Evolutionary conservation across 2,797 vertebrate genomes (phyloP), one percentile per base, ranked within the genome.

Genomic region (Agapornis canus): DNA sequence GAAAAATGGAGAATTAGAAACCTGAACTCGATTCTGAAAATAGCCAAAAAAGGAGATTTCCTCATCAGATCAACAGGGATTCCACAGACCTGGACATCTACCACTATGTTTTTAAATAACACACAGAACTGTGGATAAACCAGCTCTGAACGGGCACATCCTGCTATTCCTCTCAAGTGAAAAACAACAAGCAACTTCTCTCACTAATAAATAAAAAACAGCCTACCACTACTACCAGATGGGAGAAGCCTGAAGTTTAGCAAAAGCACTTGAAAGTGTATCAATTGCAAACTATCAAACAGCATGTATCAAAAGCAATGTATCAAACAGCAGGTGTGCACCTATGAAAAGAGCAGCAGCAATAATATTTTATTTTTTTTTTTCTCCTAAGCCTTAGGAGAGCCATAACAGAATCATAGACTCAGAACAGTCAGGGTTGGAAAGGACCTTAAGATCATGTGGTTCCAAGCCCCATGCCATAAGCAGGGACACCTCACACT

Each of bases 1-100:
- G 73, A 84, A 59, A 94, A 83, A 16, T 19, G 37, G 47, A 81
- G 78, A 89, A 89, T 63, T 66, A 86, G 66, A 96, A 95, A 88
- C 63, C 56, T 39, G 32, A 93, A 82, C 79, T 57, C 1, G 9
- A 73, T 42, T 82, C 76, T 63, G 54, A 92, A 75, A 61, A 83
- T 5, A 86, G 56, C 47, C 60, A 54, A 45, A n/a, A 56, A 86
- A 54, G 37, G 70, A 51, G 84, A 86, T 65, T 63, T 77, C 70
- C 47, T 72, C 40, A 51, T 17, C 3, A 2, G 79, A 82, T 51
- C 70, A 54, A 76, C 17, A 75, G 27, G 25, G 63, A 68, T 49
- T 39, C 69, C n/a, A 83, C 48, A 77, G 37, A 86, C 31, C 52
- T 54, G 11, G 76, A 42, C 26, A 73, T 35, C 16, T 35, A 64